Base-by-base conservation (phyloP, 2,888 invertebrate species). In the Drosophila mulleri region DNA sequence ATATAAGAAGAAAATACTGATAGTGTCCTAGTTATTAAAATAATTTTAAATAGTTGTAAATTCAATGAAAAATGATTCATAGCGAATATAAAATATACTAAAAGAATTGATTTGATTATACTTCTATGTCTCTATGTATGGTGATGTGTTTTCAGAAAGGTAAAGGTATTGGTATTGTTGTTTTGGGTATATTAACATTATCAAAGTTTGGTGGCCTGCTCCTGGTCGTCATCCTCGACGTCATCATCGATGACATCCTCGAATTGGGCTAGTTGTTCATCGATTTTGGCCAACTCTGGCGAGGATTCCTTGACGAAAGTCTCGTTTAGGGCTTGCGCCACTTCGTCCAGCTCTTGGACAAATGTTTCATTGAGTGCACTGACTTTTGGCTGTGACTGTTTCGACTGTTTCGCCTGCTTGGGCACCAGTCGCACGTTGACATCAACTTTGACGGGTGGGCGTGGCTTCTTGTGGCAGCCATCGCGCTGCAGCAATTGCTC, bases 371-470 rank as follows among this genome's bases (percentile, higher is more conserved):
- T 84, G 0, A 89, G 60, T 16, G 29, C 66, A 14, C 18, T 67
- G 53, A 58, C 67, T 72, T 73, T 78, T 11, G 65, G 39, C 60
- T 67, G 73, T 1, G 69, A 53, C 74, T 44, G 44, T 14, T 57
- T 57, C 16, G 42, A 2, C 23, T 44, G 44, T 9, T 57, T 57
- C 7, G 42, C 0, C n/a, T 42, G 44, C 75, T 96, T 95, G 73
- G 96, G 95, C 92, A 96, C 94, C 92, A 96, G 94, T 92, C 96
- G 96, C 75, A 96, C 96, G 92, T 95, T 96, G 89, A 96, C 96
- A 92, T 96, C 96, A 93, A 96, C 95, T 94, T 96, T 96, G 83
- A 96, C 95, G 61, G 96, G 96, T 93, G 83, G 82, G 0, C 90
- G 88, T 48, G 82, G 82, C 71, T 82, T 85, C 70, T 80, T 90